phyloP scores from a whole-genome alignment of 2,113 vertebrate genomes.

The Pardalotus punctatus region DNA sequence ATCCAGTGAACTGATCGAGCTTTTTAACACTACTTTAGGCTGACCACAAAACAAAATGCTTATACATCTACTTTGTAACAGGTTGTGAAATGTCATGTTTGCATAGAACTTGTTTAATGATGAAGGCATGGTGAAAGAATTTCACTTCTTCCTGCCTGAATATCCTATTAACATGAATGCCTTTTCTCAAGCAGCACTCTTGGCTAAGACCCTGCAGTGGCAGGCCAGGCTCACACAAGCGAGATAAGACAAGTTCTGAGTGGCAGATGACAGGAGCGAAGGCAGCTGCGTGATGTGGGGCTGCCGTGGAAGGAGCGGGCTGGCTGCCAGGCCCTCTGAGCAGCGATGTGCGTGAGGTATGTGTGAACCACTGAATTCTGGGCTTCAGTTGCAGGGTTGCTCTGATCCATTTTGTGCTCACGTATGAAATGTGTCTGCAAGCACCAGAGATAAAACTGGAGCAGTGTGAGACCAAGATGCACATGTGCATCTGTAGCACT shows the following conservation, averaged over 20 bases:
- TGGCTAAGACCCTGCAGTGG: not conserved
- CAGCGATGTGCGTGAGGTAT: not conserved
- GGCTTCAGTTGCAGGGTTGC: not conserved
- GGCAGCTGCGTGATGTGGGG: not conserved
- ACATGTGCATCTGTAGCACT: not conserved
- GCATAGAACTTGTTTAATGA: not conserved
- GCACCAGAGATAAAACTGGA: not conserved
- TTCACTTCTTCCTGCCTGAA: not conserved
- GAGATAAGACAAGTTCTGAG: not conserved
- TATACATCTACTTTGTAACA: not conserved
- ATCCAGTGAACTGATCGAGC: not conserved
- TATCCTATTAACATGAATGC: not conserved
- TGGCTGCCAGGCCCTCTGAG: not conserved
- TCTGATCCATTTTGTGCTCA: not conserved
- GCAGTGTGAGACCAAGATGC: not conserved
- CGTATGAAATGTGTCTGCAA: not conserved
- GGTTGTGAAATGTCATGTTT: accelerated
- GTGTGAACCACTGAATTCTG: not conserved
- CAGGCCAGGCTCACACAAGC: not conserved
- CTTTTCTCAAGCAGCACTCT: not conserved
- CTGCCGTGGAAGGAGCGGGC: not conserved
- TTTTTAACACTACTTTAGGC: not conserved
- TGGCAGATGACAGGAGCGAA: not conserved
- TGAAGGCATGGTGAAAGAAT: not conserved
- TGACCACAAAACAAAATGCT: not conserved